phyloP scores from a whole-genome alignment of 2,113 vertebrate genomes.

The Oryzias woworae region DNA sequence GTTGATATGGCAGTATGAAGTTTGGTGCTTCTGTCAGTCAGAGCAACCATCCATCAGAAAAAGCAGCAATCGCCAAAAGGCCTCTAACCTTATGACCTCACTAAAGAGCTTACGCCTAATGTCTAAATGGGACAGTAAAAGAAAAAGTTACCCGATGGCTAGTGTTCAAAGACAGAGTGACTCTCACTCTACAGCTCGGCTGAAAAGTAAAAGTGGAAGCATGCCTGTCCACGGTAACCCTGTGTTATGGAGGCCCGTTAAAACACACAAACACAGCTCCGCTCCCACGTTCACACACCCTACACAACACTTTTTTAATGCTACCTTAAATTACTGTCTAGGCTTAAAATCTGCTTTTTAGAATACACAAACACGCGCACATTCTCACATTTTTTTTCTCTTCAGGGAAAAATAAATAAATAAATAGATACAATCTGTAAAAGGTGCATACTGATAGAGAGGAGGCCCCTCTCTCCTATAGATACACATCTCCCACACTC shows the following conservation, averaged over 20 bases:
- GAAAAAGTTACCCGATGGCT: conserved; percentile 24
- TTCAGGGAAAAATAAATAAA: conserved; percentile 82
- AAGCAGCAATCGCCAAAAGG: conserved; percentile 52
- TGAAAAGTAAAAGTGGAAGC: conserved; percentile 70
- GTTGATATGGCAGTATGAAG: conserved; percentile 42
- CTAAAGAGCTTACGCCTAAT: conserved; percentile 30
- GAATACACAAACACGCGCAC: conserved; percentile 61
- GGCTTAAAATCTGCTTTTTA: conserved; percentile 74
- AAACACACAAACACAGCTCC: conserved; percentile 31
- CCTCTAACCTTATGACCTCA: conserved; percentile 15
- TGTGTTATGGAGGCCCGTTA: conserved; percentile 71
- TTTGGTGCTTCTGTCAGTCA: conserved; percentile 60
- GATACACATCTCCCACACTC: conserved; percentile 56
- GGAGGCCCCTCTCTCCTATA: conserved; percentile 63
- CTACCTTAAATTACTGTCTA: conserved; percentile 78
- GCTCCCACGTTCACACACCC: conserved; percentile 10
- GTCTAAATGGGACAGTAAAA: conserved; percentile 19
- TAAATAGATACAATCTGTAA: conserved; percentile 82
- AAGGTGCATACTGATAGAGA: conserved; percentile 78
- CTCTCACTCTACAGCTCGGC: conserved; percentile 62
- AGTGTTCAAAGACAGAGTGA: conserved; percentile 34
- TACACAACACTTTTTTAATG: conserved; percentile 62
- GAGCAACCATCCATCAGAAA: conserved; percentile 39
- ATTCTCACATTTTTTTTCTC: conserved; percentile 57
- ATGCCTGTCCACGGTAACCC: conserved; percentile 74